Evolutionary conservation across 1,140 invertebrate species (phyloP).

Genomic region (Drosophila setifemur): DNA sequence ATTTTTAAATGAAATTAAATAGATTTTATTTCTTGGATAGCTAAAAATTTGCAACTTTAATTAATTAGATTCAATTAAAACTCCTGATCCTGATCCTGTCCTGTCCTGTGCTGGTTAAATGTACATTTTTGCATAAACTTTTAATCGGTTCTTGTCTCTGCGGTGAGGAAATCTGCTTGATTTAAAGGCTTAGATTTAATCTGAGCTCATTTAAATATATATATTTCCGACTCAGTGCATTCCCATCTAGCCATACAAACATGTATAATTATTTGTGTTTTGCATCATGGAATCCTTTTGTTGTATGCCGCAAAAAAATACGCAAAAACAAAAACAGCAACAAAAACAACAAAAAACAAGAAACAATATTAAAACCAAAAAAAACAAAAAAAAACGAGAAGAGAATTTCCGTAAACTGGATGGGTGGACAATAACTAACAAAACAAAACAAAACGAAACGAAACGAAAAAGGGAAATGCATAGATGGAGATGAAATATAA

Average conservation of each 20-base stretch:
- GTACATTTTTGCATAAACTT: too few species aligned
- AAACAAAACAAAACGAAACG: slow-evolving; percentile 48
- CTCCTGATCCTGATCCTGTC: too few species aligned
- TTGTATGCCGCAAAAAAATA: not conserved
- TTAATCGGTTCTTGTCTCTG: too few species aligned
- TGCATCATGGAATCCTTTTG: not conserved
- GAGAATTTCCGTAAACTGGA: slow-evolving; percentile 80
- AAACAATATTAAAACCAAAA: slow-evolving; percentile 3
- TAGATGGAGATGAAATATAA: slow-evolving; percentile 31
- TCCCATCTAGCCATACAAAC: not conserved
- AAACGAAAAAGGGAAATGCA: slow-evolving; percentile 6
- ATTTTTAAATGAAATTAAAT: too few species aligned
- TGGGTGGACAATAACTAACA: slow-evolving; percentile 82
- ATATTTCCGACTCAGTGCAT: slow-evolving; percentile 28
- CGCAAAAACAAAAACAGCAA: slow-evolving; percentile 10
- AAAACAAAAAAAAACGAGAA: slow-evolving; percentile 36
- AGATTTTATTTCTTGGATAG: too few species aligned
- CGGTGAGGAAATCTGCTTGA: not conserved
- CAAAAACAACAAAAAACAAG: not conserved
- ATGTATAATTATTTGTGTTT: slow-evolving; percentile 26
- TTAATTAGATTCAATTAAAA: too few species aligned
- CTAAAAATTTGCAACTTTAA: too few species aligned
- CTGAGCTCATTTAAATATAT: slow-evolving; percentile 34
- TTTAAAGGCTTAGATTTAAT: slow-evolving; percentile 32
- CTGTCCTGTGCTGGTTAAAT: too few species aligned